Percentiles rank a stretch among this genome's conserved stretches.
These are phyloP conservation scores for rabbit (Oryctolagus cuniculus) DNA, from an alignment of 2,113 vertebrate genomes.

Conservation along the genomic window DNA sequence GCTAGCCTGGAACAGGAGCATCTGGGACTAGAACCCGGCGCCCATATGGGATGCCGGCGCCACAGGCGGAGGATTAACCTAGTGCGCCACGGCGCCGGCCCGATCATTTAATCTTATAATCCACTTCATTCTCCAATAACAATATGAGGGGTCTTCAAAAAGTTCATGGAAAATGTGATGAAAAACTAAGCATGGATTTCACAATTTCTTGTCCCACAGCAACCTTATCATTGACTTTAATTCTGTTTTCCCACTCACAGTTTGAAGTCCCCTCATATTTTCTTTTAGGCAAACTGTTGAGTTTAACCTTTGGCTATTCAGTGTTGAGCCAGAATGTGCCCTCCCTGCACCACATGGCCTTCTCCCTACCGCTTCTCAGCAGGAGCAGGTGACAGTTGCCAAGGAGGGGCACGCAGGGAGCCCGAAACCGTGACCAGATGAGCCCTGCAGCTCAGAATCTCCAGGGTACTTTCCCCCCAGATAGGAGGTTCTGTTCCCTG, in stretches of 20 bases:
- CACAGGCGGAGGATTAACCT: too few relatives aligned
- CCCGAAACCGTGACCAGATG: background rate
- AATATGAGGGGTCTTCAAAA: too few relatives aligned
- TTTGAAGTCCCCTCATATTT: background rate
- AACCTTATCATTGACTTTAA: too few relatives aligned
- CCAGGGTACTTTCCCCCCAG: background rate
- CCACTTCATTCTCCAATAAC: background rate
- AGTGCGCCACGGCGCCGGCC: too few relatives aligned
- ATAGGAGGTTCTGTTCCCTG: background rate
- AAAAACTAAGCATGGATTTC: too few relatives aligned
- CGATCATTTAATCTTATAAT: background rate
- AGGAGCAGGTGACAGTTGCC: background rate
- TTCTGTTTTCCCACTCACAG: too few relatives aligned
- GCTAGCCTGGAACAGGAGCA: too few relatives aligned
- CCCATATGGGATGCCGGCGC: too few relatives aligned
- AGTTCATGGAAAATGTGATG: too few relatives aligned
- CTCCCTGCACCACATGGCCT: background rate
- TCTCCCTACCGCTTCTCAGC: background rate
- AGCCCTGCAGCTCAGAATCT: background rate
- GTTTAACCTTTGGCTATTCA: background rate
- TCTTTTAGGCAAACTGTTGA: background rate
- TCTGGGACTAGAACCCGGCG: too few relatives aligned
- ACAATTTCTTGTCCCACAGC: too few relatives aligned
- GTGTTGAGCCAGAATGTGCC: background rate
- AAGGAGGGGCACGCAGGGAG: background rate